Conservation (phyloP, 2,113 vertebrate species). For the Lanius collurio region DNA sequence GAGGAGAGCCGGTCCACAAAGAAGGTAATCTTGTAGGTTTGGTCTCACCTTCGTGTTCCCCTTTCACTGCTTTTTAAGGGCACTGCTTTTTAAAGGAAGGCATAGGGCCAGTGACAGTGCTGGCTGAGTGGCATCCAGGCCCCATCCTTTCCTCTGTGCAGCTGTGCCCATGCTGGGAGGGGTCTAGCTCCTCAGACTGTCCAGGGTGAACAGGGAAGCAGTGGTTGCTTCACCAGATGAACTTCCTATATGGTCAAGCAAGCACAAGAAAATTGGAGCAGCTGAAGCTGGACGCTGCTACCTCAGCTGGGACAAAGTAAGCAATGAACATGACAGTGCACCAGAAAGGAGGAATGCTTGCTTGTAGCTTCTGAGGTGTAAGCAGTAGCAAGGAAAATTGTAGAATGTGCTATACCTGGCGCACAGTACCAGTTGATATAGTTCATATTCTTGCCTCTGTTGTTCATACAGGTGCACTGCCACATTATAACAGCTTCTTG, state of each 20-base stretch:
- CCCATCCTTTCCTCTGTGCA: not conserved
- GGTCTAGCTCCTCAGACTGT: not conserved
- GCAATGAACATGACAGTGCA: not conserved
- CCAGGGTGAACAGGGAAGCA: not conserved
- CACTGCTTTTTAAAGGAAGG: not conserved
- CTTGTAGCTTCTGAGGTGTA: not conserved
- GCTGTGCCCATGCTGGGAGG: not conserved
- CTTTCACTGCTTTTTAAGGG: not conserved
- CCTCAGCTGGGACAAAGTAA: not conserved
- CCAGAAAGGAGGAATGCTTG: not conserved
- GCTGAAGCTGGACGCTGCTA: not conserved
- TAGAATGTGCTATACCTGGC: not conserved
- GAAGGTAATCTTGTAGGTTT: slow-evolving; percentile 63
- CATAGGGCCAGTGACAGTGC: not conserved
- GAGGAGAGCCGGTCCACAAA: slow-evolving; percentile 75
- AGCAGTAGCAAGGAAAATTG: not conserved
- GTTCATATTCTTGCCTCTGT: not conserved
- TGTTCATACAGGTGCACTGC: not conserved
- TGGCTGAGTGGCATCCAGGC: not conserved
- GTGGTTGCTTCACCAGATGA: not conserved
- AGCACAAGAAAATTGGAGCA: not conserved
- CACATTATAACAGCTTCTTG: not conserved
- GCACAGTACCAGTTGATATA: not conserved
- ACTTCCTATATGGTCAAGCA: not conserved
- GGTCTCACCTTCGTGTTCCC: not conserved